Conservation (phyloP, 2,113 vertebrate species). For the Chlamydotis undulata region DNA sequence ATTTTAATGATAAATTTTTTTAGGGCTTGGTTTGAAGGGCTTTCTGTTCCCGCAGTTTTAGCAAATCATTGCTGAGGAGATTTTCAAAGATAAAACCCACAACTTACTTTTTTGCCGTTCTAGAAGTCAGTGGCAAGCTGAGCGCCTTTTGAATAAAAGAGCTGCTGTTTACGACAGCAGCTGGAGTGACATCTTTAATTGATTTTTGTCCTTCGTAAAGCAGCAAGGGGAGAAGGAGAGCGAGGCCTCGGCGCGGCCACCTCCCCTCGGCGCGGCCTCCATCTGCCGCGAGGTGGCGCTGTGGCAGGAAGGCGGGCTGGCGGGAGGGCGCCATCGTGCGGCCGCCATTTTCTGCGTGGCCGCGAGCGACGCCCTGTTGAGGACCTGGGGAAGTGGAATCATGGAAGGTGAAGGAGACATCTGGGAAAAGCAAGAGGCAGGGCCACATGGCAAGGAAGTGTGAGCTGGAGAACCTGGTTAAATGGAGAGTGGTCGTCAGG, state of each 20-base stretch:
- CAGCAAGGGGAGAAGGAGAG: fast-evolving
- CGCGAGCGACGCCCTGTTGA: neutral
- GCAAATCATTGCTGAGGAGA: neutral
- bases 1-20: fast-evolving
- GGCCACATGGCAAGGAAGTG: neutral
- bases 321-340: neutral
- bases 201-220: fast-evolving
- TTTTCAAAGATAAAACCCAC: fast-evolving
- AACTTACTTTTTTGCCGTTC: neutral
- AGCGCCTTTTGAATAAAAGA: fast-evolving
- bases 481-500: neutral
- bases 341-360: neutral
- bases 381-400: too few relatives aligned
- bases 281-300: neutral
- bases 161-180: fast-evolving
- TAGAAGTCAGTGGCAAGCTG: neutral
- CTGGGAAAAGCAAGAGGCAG: neutral
- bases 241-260: fast-evolving
- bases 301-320: too few relatives aligned
- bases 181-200: fast-evolving
- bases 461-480: neutral
- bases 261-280: neutral
- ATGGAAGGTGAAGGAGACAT: neutral
- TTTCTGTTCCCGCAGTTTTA: fast-evolving
- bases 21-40: too few relatives aligned